Evolutionary conservation across 1,140 invertebrate species (phyloP).

Genomic region (Lithobius niger): DNA sequence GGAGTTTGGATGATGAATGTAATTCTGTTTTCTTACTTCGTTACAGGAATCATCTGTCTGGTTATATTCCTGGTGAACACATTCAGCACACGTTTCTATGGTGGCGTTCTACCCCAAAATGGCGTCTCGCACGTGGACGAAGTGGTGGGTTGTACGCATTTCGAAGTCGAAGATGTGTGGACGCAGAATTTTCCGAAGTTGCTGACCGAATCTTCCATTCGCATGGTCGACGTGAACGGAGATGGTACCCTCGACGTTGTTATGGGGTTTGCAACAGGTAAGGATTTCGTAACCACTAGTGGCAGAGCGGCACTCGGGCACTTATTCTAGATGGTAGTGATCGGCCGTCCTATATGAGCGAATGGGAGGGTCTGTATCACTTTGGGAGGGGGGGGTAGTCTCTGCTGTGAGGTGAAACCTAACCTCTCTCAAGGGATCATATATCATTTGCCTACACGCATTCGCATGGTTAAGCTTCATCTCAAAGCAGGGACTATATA

Average conservation of each 20-base stretch:
- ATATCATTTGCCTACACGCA: too few relatives aligned
- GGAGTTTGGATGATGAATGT: too few relatives aligned
- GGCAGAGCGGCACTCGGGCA: too few relatives aligned
- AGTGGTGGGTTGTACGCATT: slow-evolving; percentile 47
- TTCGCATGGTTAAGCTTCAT: too few relatives aligned
- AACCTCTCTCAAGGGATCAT: too few relatives aligned
- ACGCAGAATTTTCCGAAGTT: slow-evolving; percentile 53
- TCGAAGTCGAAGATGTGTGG: slow-evolving; percentile 55
- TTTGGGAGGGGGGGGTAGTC: too few relatives aligned
- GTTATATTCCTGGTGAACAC: slow-evolving; percentile 50
- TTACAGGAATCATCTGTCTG: slow-evolving; percentile 42
- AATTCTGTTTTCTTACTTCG: slow-evolving; percentile 15
- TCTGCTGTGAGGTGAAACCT: too few relatives aligned
- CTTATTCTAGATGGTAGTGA: slow-evolving; percentile 10
- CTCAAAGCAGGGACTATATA: too few relatives aligned
- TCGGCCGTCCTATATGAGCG: slow-evolving; percentile 5
- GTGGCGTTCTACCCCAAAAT: too few relatives aligned
- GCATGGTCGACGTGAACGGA: slow-evolving; percentile 53
- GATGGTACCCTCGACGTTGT: slow-evolving; percentile 61
- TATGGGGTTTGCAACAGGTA: slow-evolving; percentile 66
- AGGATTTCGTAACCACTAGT: too few relatives aligned
- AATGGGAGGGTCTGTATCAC: too few relatives aligned
- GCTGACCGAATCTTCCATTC: slow-evolving; percentile 57
- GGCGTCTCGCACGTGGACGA: neutral
- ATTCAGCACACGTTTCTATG: slow-evolving; percentile 34